Conservation (phyloP, 1,140 invertebrate genomes). For the Ruditapes philippinarum region DNA sequence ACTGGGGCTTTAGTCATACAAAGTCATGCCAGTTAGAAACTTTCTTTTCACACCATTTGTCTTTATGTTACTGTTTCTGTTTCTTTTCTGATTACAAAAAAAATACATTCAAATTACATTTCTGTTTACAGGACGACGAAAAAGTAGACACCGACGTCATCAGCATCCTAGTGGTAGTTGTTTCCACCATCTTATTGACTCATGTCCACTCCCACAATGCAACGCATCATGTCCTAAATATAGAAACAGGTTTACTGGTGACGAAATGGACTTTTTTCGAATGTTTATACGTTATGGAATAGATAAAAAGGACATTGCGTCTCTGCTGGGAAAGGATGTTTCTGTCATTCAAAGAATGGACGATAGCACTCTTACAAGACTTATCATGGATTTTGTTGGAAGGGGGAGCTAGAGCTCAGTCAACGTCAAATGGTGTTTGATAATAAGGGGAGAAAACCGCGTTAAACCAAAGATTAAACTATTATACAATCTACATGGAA, state of each 20-base stretch:
- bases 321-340: conserved; percentile 50
- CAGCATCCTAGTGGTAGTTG: conserved; percentile 59
- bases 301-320: conserved; percentile 50
- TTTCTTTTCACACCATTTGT: too few relatives aligned
- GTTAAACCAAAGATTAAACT: conserved; percentile 2
- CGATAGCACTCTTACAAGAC: conserved; percentile 34
- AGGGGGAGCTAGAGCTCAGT: neutral
- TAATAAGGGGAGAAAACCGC: neutral
- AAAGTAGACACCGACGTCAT: conserved; percentile 12
- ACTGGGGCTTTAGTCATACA: too few relatives aligned
- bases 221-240: conserved; percentile 62
- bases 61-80: too few relatives aligned
- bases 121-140: conserved; percentile 31
- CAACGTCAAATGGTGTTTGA: neutral
- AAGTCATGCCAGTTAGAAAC: too few relatives aligned
- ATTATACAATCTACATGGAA: neutral
- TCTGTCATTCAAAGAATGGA: conserved; percentile 44
- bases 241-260: conserved; percentile 58
- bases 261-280: conserved; percentile 61
- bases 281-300: conserved; percentile 56
- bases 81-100: too few relatives aligned
- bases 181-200: conserved; percentile 65
- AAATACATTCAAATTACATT: too few relatives aligned
- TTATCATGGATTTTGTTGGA: conserved; percentile 59
- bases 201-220: conserved; percentile 63